Conservation (phyloP, 2,888 invertebrate species). For the Hypercompe scribonia region DNA sequence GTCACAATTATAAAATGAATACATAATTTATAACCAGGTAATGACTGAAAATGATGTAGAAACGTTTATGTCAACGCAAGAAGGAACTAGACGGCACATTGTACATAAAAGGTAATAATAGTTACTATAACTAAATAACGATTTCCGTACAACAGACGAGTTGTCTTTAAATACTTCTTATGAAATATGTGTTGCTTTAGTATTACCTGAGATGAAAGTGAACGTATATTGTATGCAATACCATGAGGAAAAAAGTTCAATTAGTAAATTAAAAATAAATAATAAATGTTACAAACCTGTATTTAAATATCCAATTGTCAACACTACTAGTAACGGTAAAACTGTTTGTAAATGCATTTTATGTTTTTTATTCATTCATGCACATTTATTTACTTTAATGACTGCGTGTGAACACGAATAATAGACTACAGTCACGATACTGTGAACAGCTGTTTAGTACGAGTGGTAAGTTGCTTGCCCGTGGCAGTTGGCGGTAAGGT, state of each 20-base stretch:
- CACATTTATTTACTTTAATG: slow-evolving; percentile 31
- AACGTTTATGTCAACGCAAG: slow-evolving; percentile 4
- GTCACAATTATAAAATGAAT: background rate
- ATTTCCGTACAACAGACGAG: slow-evolving; percentile 14
- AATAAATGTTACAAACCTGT: slow-evolving; percentile 54
- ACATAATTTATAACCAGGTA: background rate
- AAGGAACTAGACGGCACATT: slow-evolving; percentile 7
- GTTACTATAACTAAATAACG: slow-evolving; percentile 13
- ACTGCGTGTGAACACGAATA: slow-evolving; percentile 29
- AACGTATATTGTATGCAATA: slow-evolving; percentile 8
- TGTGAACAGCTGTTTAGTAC: slow-evolving; percentile 20
- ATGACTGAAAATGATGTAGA: slow-evolving; percentile 1
- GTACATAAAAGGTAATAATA: slow-evolving; percentile 16
- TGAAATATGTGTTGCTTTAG: slow-evolving; percentile 13
- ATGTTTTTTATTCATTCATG: slow-evolving; percentile 22
- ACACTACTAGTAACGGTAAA: slow-evolving; percentile 49
- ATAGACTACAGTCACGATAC: slow-evolving; percentile 29
- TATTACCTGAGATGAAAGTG: slow-evolving; percentile 6
- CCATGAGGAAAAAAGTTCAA: slow-evolving; percentile 4
- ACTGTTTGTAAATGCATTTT: slow-evolving; percentile 57
- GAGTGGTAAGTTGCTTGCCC: slow-evolving; percentile 46
- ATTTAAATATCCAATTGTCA: slow-evolving; percentile 58
- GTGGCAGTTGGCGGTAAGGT: slow-evolving; percentile 61
- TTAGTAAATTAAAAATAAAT: background rate
- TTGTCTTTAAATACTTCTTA: slow-evolving; percentile 1